A percentile compares a stretch with the other conserved stretches of the same genome.
Conservation (phyloP, 92 coral and sea anemone species). For the Epizoanthus scotinus region DNA sequence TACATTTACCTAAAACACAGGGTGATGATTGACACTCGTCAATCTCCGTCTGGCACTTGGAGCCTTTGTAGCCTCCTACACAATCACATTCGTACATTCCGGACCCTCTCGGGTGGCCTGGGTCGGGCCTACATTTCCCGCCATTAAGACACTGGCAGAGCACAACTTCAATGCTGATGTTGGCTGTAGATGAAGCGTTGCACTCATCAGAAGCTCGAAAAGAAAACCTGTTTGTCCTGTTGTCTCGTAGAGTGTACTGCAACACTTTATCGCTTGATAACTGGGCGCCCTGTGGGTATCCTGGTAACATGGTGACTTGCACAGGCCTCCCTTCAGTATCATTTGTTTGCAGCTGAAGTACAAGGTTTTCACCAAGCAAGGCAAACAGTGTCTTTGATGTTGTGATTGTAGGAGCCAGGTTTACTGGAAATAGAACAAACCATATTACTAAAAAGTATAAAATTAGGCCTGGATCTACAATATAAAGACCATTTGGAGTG, state of each 20-base stretch:
- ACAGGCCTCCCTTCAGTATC: too few relatives aligned
- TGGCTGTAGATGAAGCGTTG: background rate
- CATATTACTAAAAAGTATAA: too few relatives aligned
- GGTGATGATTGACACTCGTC: constrained; percentile 4
- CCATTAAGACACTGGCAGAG: too few relatives aligned
- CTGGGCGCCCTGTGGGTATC: background rate
- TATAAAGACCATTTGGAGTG: too few relatives aligned
- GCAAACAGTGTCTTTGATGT: too few relatives aligned
- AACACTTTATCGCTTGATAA: background rate
- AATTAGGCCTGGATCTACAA: too few relatives aligned
- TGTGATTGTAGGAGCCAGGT: too few relatives aligned
- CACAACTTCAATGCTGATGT: background rate
- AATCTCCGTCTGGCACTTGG: background rate
- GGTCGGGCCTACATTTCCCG: constrained; percentile 1
- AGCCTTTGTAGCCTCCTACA: background rate
- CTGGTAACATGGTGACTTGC: background rate
- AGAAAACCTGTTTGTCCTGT: background rate
- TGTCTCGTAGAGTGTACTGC: background rate
- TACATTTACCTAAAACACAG: background rate
- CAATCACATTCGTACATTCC: constrained; percentile 3
- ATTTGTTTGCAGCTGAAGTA: too few relatives aligned
- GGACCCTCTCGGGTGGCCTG: background rate
- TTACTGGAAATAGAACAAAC: too few relatives aligned
- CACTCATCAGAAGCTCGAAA: background rate
- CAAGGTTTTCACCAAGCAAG: too few relatives aligned